Evolutionary conservation across 1,140 invertebrate genomes (phyloP), one percentile per base, ranked within the genome.

Genomic region (Saxidomus purpurata): DNA sequence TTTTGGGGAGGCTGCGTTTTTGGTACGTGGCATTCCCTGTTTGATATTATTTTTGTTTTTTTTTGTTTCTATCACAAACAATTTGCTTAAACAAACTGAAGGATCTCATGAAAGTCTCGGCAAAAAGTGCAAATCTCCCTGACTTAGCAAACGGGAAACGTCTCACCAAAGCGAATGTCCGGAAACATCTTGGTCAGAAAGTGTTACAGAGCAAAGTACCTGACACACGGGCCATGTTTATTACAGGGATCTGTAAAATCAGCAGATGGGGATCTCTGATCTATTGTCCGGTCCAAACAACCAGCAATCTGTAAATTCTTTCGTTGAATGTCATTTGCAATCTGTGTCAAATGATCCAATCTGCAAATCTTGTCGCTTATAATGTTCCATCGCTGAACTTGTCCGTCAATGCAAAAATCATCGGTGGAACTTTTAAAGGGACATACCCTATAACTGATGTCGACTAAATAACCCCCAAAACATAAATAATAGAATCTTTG

Each of bases 141-240:
- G 61, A 55, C 11, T 11, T 71, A 25, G 11, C 31, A 17, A 36
- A 52, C 31, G 19, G 25, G 22, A 89, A 89, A 63, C 61, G 49
- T 9, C 8, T 77, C 3, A 81, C 28, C 2, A 81, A 81, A 28
- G 15, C 79, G 17, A 81, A 31, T 36, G 47, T 55, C 8, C 22
- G 47, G 31, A 55, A 81, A 34, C 31, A 19, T 61, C 28, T 55
- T 31, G 49, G 87, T 43, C 67, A 89, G 43, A 89, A 82, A 77
- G 13, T 83, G 25, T 22, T 89, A 4, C 77, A 89, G 6, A 89
- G 47, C 22, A 83, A 83, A 22, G 36, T 89, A 6, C 80, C 40
- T 15, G 80, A 83, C 31, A 77, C 63, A 36, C 87, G 76, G 34
- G 49, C 80, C 11, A 49, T 89, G 1, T 55, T 52, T n/a, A 52